These are phyloP conservation scores for Microcebus jonahi DNA, from an alignment of 2,113 vertebrate genomes.

Conservation along the genomic window DNA sequence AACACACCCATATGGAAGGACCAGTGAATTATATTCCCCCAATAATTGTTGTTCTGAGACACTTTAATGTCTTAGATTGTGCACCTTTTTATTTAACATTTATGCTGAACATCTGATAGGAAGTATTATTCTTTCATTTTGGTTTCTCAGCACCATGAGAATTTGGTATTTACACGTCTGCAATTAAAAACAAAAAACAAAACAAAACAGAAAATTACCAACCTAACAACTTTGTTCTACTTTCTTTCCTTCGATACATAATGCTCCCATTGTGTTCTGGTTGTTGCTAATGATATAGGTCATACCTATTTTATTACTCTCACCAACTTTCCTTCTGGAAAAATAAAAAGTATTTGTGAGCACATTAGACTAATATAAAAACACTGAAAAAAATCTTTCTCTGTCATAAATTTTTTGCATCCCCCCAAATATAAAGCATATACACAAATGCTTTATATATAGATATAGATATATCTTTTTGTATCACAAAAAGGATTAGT, in stretches of 20 bases:
- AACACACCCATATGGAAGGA: not conserved
- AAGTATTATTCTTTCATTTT: slow-evolving; percentile 3
- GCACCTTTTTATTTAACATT: not conserved
- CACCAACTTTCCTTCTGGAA: not conserved
- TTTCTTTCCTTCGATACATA: not conserved
- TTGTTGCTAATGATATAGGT: not conserved
- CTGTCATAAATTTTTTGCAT: not conserved
- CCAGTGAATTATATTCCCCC: not conserved
- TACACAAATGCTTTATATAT: not conserved
- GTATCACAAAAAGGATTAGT: not conserved
- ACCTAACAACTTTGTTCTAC: not conserved
- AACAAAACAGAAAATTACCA: slow-evolving; percentile 54
- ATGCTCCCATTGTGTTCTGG: not conserved
- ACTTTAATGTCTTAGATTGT: not conserved
- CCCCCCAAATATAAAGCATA: not conserved
- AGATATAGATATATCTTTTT: not conserved
- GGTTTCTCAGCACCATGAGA: not conserved
- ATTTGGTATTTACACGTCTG: slow-evolving; percentile 31
- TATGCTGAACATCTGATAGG: not conserved
- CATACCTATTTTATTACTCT: slow-evolving; percentile 9
- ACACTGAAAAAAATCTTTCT: not conserved
- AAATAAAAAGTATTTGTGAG: not conserved
- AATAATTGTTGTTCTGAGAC: not conserved
- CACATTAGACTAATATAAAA: not conserved
- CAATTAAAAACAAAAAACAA: slow-evolving; percentile 33